Conservation (phyloP, 1,140 invertebrate genomes). For the Melanaphis sacchari region DNA sequence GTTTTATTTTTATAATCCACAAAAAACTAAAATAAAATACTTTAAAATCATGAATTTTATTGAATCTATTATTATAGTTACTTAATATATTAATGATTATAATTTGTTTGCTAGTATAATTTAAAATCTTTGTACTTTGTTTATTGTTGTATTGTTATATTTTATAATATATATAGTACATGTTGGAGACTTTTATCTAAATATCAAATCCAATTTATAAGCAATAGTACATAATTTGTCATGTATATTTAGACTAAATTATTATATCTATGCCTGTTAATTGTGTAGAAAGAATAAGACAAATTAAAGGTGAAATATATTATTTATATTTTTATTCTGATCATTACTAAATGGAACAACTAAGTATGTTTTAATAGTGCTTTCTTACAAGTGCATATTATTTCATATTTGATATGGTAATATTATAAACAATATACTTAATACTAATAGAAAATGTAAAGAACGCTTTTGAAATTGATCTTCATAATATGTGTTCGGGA, state of each 20-base stretch:
- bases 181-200: not conserved
- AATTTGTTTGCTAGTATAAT: not conserved
- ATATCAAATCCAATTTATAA: not conserved
- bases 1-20: slow-evolving; percentile 8
- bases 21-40: not conserved
- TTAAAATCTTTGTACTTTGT: not conserved
- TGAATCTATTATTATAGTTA: not conserved
- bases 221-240: not conserved
- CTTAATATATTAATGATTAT: slow-evolving; percentile 11
- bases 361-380: accelerated
- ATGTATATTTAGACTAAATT: not conserved
- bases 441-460: not conserved
- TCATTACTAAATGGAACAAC: not conserved
- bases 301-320: slow-evolving; percentile 11
- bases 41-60: not conserved
- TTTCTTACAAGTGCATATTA: not conserved
- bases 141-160: slow-evolving; percentile 32
- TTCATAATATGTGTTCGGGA: no score
- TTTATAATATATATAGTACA: slow-evolving; percentile 19
- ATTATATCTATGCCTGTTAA: not conserved
- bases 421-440: not conserved
- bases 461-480: no score
- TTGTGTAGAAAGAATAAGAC: not conserved
- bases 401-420: not conserved
- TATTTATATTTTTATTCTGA: not conserved